These are phyloP conservation scores for Urocolius indicus DNA, from an alignment of 2,113 vertebrate genomes.

Conservation along the genomic window DNA sequence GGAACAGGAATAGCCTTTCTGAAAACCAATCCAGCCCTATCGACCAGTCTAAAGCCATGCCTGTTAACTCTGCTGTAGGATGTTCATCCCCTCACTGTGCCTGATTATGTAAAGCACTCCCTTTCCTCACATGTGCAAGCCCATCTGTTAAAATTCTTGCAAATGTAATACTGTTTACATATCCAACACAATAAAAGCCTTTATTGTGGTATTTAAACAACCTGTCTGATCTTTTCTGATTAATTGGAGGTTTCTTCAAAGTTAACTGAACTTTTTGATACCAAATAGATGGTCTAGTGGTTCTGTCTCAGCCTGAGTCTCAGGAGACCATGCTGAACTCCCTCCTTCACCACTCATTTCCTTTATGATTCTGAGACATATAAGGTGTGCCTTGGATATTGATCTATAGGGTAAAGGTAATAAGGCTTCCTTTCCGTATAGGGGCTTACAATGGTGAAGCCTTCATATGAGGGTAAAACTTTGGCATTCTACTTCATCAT, in stretches of 20 bases:
- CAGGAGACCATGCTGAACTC: background rate
- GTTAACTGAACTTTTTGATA: background rate
- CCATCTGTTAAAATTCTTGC: constrained; percentile 4
- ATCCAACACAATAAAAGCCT: background rate
- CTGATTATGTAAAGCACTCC: background rate
- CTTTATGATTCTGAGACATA: background rate
- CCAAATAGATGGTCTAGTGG: background rate
- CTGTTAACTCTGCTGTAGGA: background rate
- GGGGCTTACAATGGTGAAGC: background rate
- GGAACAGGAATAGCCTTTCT: background rate
- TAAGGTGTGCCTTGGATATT: background rate
- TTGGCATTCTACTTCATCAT: background rate
- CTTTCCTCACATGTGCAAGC: background rate
- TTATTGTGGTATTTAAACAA: constrained; percentile 9
- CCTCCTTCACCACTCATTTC: background rate
- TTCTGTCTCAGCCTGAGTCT: background rate
- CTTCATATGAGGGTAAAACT: background rate
- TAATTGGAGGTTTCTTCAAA: background rate
- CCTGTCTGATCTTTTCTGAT: background rate
- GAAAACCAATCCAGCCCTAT: background rate
- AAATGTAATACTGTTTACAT: background rate
- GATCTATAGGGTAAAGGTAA: background rate
- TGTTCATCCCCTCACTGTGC: background rate
- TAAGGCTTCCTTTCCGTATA: background rate
- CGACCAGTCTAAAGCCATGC: background rate